These are phyloP conservation scores for Scaptomyza pallida DNA, from an alignment of 1,140 invertebrate species.

Conservation along the genomic window DNA sequence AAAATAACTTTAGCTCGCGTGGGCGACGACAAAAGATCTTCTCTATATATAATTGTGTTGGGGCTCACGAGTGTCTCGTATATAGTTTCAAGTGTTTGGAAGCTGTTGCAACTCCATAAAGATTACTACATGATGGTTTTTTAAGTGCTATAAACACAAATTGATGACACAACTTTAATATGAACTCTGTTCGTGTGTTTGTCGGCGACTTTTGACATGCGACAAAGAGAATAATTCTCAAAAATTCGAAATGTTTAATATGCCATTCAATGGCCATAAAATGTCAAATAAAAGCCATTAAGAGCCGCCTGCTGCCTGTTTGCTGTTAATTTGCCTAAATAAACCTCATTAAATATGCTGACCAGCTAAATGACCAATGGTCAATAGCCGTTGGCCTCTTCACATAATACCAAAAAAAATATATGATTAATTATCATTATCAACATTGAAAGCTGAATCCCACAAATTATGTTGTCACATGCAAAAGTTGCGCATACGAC, in stretches of 20 bases:
- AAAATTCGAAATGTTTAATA: slow-evolving; percentile 44
- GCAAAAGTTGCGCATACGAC: slow-evolving; percentile 53
- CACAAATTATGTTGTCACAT: slow-evolving; percentile 82
- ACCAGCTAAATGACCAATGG: slow-evolving; percentile 38
- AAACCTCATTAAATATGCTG: slow-evolving; percentile 74
- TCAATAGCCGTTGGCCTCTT: slow-evolving; percentile 10
- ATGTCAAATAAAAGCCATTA: slow-evolving; percentile 74
- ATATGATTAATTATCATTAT: slow-evolving; percentile 64
- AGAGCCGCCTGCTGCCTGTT: slow-evolving; percentile 37
- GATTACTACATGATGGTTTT: slow-evolving; percentile 53
- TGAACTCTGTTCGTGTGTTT: slow-evolving; percentile 9
- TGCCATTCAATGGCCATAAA: slow-evolving; percentile 64
- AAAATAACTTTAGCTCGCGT: slow-evolving; percentile 42
- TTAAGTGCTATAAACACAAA: slow-evolving; percentile 57
- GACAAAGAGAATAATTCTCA: slow-evolving; percentile 19
- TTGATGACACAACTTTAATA: slow-evolving; percentile 11
- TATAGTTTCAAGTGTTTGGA: not conserved
- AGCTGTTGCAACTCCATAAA: slow-evolving; percentile 65
- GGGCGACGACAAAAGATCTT: slow-evolving; percentile 46
- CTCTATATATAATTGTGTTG: slow-evolving; percentile 56
- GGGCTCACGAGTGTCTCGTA: slow-evolving; percentile 18
- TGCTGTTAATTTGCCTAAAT: slow-evolving; percentile 66
- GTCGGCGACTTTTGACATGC: slow-evolving; percentile 58
- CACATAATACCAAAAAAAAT: slow-evolving; percentile 42
- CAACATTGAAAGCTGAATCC: slow-evolving; percentile 44